A percentile compares a stretch with the other conserved stretches of the same genome.
These are phyloP conservation scores for Enteromius thamalakanensis DNA, from an alignment of 2,797 vertebrate species.

Conservation along the genomic window DNA sequence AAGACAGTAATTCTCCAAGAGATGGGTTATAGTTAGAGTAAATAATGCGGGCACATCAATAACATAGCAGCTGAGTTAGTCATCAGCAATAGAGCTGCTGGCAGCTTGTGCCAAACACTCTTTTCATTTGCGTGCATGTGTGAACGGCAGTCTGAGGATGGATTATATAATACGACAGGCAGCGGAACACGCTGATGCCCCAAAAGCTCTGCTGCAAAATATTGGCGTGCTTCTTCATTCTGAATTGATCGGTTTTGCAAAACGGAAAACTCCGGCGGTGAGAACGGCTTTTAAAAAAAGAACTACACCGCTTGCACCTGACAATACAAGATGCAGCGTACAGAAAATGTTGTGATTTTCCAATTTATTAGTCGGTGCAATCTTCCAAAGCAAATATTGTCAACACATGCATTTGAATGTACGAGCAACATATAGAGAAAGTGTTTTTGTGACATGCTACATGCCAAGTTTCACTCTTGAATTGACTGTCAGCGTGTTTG, in stretches of 20 bases:
- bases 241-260: neutral
- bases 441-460: neutral
- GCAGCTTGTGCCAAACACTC: constrained; percentile 15
- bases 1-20: constrained; percentile 46
- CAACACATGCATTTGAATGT: constrained; percentile 28
- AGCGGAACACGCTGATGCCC: neutral
- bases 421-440: neutral
- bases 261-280: neutral
- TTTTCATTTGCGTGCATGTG: constrained; percentile 42
- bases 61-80: constrained; percentile 35
- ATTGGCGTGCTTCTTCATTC: constrained; percentile 15
- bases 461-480: neutral
- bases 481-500: neutral
- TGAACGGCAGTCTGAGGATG: constrained; percentile 24
- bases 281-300: neutral
- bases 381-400: constrained; percentile 33
- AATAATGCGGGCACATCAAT: constrained; percentile 38
- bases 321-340: constrained; percentile 15
- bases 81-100: constrained; percentile 13
- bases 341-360: constrained; percentile 24
- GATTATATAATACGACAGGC: constrained; percentile 47
- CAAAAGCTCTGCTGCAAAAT: neutral
- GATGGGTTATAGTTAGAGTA: constrained; percentile 49
- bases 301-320: neutral
- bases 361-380: constrained; percentile 42